Percentiles rank a stretch among this genome's conserved stretches.
These are phyloP conservation scores for Diorhabda sublineata DNA, from an alignment of 1,140 invertebrate species.

Conservation along the genomic window DNA sequence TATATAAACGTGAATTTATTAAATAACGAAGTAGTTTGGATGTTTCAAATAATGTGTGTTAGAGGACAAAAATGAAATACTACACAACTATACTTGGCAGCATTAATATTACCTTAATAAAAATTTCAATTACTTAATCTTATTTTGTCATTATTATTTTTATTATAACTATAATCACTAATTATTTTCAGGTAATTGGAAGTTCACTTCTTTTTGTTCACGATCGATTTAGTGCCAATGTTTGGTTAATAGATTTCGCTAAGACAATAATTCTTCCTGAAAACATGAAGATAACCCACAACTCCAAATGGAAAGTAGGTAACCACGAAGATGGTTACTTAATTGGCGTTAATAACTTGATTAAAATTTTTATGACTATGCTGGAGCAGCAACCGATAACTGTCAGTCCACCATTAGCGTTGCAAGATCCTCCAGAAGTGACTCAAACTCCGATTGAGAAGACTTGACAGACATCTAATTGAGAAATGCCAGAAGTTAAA, in stretches of 20 bases:
- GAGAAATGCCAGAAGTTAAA: too few species aligned
- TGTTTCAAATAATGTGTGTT: too few species aligned
- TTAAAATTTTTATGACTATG: conserved; percentile 74
- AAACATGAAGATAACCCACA: conserved; percentile 72
- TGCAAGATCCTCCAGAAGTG: conserved; percentile 33
- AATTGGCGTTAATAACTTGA: conserved; percentile 90
- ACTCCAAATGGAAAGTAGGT: conserved; percentile 86
- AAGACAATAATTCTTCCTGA: conserved; percentile 85
- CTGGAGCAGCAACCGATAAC: conserved; percentile 43
- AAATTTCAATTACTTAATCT: too few species aligned
- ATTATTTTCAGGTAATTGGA: conserved; percentile 76
- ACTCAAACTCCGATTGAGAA: conserved; percentile 10
- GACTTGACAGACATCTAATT: conserved; percentile 2
- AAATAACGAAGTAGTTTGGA: too few species aligned
- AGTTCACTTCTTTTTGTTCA: conserved; percentile 95
- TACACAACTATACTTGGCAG: too few species aligned
- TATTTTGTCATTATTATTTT: too few species aligned
- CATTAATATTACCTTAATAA: too few species aligned
- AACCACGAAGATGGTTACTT: conserved; percentile 98
- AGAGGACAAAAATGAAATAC: too few species aligned
- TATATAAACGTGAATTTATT: too few species aligned
- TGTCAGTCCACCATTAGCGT: conserved; percentile 38
- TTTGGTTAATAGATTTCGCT: conserved; percentile 99
- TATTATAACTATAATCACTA: too few species aligned
- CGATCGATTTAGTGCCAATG: conserved; percentile 77